phyloP scores from a whole-genome alignment of 2,888 invertebrate genomes.

The Galerucella nymphaeae region DNA sequence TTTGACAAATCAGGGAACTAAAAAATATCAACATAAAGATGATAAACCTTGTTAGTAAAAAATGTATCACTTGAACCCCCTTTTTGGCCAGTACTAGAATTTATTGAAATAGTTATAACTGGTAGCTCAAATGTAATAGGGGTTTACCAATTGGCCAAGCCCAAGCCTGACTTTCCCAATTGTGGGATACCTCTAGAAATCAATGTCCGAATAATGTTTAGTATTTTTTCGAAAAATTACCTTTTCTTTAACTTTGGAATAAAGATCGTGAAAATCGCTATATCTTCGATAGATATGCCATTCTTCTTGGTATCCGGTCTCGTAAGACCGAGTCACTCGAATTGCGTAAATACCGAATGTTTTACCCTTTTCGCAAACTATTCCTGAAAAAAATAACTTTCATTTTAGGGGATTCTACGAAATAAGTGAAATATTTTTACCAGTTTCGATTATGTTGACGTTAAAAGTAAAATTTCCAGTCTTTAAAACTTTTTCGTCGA shows the following conservation, averaged over 20 bases:
- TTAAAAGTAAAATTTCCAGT: conserved; percentile 63
- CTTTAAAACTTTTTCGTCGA: conserved; percentile 53
- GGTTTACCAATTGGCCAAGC: no score
- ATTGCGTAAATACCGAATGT: conserved; percentile 91
- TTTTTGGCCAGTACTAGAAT: no score
- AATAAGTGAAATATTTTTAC: conserved; percentile 57
- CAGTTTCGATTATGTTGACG: conserved; percentile 76
- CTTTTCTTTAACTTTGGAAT: conserved; percentile 82
- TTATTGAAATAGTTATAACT: no score
- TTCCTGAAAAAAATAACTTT: conserved; percentile 66
- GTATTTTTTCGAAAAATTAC: conserved; percentile 57
- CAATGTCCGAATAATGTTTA: no score
- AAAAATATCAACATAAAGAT: conserved; percentile 23
- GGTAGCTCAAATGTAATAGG: no score
- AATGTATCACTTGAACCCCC: no score
- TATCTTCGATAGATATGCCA: conserved; percentile 95
- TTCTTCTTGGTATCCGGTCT: conserved; percentile 76
- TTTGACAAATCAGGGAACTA: conserved; percentile 83
- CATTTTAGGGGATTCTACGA: no score
- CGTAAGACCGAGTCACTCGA: conserved; percentile 77
- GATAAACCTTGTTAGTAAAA: no score
- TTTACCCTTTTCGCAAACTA: conserved; percentile 85
- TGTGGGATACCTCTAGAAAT: no score
- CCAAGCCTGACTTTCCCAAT: no score
- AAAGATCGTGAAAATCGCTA: conserved; percentile 92